phyloP scores from a whole-genome alignment of 2,797 vertebrate genomes.

The Cottoperca gobio region DNA sequence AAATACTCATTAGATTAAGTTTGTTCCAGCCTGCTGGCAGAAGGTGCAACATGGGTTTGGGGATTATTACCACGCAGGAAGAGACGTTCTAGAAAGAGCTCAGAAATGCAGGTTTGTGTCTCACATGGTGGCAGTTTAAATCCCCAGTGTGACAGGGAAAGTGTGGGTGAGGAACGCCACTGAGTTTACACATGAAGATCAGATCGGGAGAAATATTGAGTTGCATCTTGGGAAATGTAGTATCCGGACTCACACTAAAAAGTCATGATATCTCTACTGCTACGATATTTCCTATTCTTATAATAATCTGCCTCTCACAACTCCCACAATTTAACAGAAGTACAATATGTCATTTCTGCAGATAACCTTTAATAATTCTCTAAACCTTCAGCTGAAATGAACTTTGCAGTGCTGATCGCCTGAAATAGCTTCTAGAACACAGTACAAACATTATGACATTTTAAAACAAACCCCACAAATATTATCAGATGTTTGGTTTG shows the following conservation, averaged over 20 bases:
- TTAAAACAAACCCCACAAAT: slow-evolving; percentile 10
- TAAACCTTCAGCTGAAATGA: not conserved
- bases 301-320: not conserved
- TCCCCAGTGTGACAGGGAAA: not conserved
- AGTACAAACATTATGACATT: too few species aligned
- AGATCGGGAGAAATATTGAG: not conserved
- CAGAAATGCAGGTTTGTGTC: not conserved
- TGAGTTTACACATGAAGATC: too few species aligned
- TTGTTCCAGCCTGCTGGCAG: not conserved
- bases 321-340: not conserved
- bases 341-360: not conserved
- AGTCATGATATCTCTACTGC: not conserved
- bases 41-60: slow-evolving; percentile 10
- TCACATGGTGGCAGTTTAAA: not conserved
- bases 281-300: not conserved
- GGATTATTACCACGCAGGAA: not conserved
- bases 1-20: not conserved
- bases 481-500: not conserved
- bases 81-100: not conserved
- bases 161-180: not conserved
- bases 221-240: not conserved
- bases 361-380: not conserved
- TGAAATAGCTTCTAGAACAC: not conserved
- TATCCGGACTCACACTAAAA: not conserved
- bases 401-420: not conserved